These are phyloP conservation scores for Drosophila infuscata DNA, from an alignment of 2,888 invertebrate species.

Conservation along the genomic window DNA sequence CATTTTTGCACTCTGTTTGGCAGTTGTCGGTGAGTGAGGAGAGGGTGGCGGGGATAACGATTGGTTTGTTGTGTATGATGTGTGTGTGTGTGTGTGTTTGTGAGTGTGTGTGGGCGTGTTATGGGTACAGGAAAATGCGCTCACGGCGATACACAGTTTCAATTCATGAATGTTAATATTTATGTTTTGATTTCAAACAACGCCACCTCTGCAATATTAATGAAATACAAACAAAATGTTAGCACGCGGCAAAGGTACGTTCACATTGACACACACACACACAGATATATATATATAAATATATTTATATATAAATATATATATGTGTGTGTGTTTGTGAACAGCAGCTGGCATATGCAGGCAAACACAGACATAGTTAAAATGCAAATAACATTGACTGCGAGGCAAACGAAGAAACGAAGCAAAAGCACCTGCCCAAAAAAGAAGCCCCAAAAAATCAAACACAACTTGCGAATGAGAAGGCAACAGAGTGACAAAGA, in stretches of 20 bases:
- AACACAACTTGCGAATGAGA: constrained; percentile 38
- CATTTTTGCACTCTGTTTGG: constrained; percentile 59
- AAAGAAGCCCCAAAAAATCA: constrained; percentile 72
- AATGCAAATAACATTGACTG: constrained; percentile 75
- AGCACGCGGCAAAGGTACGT: constrained; percentile 58
- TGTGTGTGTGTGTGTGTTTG: neutral
- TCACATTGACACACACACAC: constrained; percentile 20
- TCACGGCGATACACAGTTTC: constrained; percentile 79
- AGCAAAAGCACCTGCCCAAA: constrained; percentile 56
- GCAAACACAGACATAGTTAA: constrained; percentile 69
- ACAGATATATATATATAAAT: constrained; percentile 8
- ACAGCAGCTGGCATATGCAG: constrained; percentile 25
- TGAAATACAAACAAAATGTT: constrained; percentile 82
- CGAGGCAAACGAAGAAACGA: constrained; percentile 59
- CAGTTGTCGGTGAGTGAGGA: constrained; percentile 13
- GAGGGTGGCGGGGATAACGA: neutral
- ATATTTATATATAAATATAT: neutral
- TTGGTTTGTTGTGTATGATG: constrained; percentile 18
- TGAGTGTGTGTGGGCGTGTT: neutral
- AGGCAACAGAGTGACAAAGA: constrained; percentile 4
- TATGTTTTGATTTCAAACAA: constrained; percentile 83
- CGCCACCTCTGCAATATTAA: constrained; percentile 82
- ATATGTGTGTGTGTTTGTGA: neutral
- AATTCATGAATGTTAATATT: constrained; percentile 83
- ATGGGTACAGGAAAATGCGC: constrained; percentile 69